Percentiles rank a stretch among this genome's conserved stretches.
phyloP scores from a whole-genome alignment of 1,140 invertebrate species.

The Pomacea maculata region DNA sequence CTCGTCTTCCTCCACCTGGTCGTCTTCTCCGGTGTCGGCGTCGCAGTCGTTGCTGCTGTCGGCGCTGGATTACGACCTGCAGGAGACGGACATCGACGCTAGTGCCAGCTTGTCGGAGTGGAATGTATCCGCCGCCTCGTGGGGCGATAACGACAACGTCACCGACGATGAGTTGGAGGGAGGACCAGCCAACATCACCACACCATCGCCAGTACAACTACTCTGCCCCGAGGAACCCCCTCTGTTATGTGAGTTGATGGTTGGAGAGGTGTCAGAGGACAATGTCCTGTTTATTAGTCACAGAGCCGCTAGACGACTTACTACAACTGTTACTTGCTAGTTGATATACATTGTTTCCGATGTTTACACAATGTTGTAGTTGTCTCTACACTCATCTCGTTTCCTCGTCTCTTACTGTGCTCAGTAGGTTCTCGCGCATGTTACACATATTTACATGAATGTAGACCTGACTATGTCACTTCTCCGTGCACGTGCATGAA shows the following conservation, averaged over 20 bases:
- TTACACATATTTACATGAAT: too few relatives aligned
- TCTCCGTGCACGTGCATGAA: too few relatives aligned
- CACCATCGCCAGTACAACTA: background rate
- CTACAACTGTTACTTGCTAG: too few relatives aligned
- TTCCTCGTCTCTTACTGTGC: too few relatives aligned
- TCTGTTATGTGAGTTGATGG: conserved; percentile 5
- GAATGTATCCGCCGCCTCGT: background rate
- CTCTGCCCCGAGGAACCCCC: conserved; percentile 11
- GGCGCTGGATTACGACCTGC: background rate
- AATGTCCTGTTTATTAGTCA: too few relatives aligned
- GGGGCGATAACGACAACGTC: background rate
- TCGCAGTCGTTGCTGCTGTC: background rate
- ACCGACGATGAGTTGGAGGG: background rate
- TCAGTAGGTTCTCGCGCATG: too few relatives aligned
- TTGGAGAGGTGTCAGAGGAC: too few relatives aligned
- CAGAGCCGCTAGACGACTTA: too few relatives aligned
- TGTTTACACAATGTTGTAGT: too few relatives aligned
- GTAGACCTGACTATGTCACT: too few relatives aligned
- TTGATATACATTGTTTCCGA: too few relatives aligned
- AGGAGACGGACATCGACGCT: background rate
- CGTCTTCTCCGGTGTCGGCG: background rate
- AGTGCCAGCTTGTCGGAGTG: background rate
- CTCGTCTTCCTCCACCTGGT: background rate
- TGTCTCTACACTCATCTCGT: too few relatives aligned
- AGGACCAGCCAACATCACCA: background rate